Base-by-base conservation (phyloP, 1,140 invertebrate species). In the Cherax quadricarinatus region DNA sequence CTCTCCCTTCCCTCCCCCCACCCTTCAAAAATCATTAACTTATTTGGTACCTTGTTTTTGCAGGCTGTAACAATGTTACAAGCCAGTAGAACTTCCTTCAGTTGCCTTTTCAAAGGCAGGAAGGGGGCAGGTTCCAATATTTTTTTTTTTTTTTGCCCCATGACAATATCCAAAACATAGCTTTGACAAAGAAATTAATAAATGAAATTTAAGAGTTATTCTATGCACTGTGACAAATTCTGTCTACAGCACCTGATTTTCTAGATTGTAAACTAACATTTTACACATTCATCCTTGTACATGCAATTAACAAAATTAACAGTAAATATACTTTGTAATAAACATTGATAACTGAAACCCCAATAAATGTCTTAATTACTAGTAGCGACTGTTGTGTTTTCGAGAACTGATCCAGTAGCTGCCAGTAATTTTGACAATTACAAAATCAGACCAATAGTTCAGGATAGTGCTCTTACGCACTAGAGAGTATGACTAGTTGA, bases 401-500 rank as follows among this genome's bases (percentile, higher is more conserved):
- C 6, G 14, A 57, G 9, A 57, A 57, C 30, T 41, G 30, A 41
- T 57, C 53, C 53, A 57, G 14, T 41, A 2, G 6, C 14, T 9
- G 14, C 14, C 21, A n/a, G 21, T 70, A 70, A 70, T 70, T 70
- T 21, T 18, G 18, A 70, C 18, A 70, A 30, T 75, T 75, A 5
- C 24, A 86, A 16, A 75, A 75, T 14, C 18, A 70, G 41, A 30
- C 48, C 16, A 62, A 70, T 48, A 49, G 41, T 70, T 73, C 12
- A 66, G 14, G 14, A 49, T 49, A 73, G 62, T 86, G 70, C 49
- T 73, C 48, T 70, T 75, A 62, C 24, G 70, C 18, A 75, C 62
- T 73, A 66, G 66, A 75, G 66, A 73, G 62, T 51, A 78, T 86
- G 85, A 86, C 85, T 86, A 86, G 85, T 86, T 86, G 12, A 53